A percentile compares a stretch with the other conserved stretches of the same genome.
Conservation (phyloP, 2,113 vertebrate species). For the Naja naja region DNA sequence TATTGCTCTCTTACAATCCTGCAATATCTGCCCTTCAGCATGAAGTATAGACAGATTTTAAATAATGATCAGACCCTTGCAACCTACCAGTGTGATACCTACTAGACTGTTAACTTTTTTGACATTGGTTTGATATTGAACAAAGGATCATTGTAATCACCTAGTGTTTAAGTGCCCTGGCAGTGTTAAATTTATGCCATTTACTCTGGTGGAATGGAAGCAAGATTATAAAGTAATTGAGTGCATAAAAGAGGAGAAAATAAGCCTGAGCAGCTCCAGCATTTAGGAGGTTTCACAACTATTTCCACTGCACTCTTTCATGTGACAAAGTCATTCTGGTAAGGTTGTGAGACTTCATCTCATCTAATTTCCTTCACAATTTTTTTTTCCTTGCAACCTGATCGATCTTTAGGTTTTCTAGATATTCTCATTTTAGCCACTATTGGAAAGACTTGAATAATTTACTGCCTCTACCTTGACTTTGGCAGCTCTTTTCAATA, state of each 20-base stretch:
- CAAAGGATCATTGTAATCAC: slow-evolving; percentile 29
- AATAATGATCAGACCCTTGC: background rate
- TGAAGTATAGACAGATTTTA: background rate
- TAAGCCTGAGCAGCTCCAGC: background rate
- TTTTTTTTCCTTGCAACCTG: slow-evolving; percentile 16
- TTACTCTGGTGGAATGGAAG: slow-evolving; percentile 2
- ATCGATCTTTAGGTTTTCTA: slow-evolving; percentile 53
- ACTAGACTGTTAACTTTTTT: background rate
- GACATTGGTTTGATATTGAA: slow-evolving; percentile 23
- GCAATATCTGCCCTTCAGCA: background rate
- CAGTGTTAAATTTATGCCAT: slow-evolving; percentile 29
- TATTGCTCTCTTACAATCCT: background rate
- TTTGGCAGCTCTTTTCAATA: slow-evolving; percentile 45
- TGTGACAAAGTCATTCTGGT: slow-evolving; percentile 45
- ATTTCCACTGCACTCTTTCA: background rate
- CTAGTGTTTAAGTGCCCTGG: slow-evolving; percentile 11
- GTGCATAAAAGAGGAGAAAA: background rate
- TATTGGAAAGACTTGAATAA: slow-evolving; percentile 55
- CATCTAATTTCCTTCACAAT: slow-evolving; percentile 48
- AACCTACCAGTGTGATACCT: background rate
- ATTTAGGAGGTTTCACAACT: slow-evolving; percentile 8
- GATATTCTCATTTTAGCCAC: slow-evolving; percentile 51
- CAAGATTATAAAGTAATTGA: slow-evolving; percentile 2
- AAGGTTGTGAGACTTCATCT: slow-evolving; percentile 36
- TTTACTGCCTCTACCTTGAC: slow-evolving; percentile 52